phyloP scores from a whole-genome alignment of 2,113 vertebrate genomes.

The Entomyzon cyanotis region DNA sequence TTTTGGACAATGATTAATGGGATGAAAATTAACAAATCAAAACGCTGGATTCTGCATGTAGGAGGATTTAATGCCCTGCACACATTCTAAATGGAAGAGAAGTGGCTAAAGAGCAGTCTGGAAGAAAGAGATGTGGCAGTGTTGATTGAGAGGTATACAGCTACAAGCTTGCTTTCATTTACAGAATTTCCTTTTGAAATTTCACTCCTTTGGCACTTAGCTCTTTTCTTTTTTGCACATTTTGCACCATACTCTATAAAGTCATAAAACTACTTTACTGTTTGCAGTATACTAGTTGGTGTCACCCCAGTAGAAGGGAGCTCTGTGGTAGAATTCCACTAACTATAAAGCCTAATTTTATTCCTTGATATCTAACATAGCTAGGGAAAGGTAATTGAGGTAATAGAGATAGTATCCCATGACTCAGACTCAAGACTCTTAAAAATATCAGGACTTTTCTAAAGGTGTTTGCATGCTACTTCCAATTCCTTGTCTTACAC shows the following conservation, averaged over 20 bases:
- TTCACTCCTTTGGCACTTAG: not conserved
- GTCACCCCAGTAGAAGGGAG: not conserved
- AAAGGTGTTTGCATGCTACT: not conserved
- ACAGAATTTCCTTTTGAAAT: not conserved
- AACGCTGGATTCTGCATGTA: not conserved
- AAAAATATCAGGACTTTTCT: not conserved
- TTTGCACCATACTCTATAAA: not conserved
- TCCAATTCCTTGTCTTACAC: not conserved
- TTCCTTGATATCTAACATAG: not conserved
- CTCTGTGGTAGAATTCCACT: not conserved
- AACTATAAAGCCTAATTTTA: not conserved
- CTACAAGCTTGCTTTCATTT: not conserved
- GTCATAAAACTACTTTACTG: not conserved
- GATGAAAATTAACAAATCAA: not conserved
- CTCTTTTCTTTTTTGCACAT: not conserved
- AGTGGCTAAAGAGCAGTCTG: not conserved
- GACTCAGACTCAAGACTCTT: not conserved
- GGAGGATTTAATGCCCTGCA: rapidly evolving
- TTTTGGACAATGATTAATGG: not conserved
- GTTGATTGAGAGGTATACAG: not conserved
- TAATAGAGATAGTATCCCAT: not conserved
- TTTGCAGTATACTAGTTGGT: not conserved
- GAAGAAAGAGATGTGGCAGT: not conserved
- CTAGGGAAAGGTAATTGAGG: not conserved
- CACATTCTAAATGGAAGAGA: not conserved